These are phyloP conservation scores for Napeogenes inachia DNA, from an alignment of 2,888 invertebrate species.

Conservation along the genomic window DNA sequence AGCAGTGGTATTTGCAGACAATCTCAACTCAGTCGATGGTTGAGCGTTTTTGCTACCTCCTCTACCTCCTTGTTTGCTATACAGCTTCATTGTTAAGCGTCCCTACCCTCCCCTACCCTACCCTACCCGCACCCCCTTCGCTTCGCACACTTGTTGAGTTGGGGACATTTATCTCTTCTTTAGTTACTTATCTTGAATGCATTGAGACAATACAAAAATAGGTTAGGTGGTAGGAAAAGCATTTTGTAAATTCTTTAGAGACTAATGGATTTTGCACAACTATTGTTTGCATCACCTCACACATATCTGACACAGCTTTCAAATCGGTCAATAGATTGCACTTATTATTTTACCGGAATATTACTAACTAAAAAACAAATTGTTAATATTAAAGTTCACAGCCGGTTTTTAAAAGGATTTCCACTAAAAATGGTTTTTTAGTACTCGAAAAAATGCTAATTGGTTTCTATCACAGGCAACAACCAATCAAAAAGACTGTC, in stretches of 20 bases:
- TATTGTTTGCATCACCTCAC: not conserved
- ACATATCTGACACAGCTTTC: not conserved
- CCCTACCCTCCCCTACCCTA: not conserved
- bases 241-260: not conserved
- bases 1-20: slow-evolving; percentile 3
- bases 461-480: too few species aligned
- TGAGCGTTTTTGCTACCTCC: slow-evolving; percentile 25
- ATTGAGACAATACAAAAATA: slow-evolving; percentile 12
- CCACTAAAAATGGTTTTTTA: too few species aligned
- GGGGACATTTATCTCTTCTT: slow-evolving; percentile 11
- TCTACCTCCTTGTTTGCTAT: slow-evolving; percentile 26
- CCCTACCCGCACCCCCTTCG: slow-evolving; percentile 1
- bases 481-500: too few species aligned
- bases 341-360: not conserved
- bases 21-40: slow-evolving; percentile 4
- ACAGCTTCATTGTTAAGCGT: slow-evolving; percentile 16
- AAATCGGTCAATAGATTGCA: not conserved
- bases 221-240: slow-evolving; percentile 8
- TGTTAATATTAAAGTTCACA: too few species aligned
- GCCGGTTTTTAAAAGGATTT: too few species aligned
- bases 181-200: slow-evolving; percentile 5
- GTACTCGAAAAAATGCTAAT: too few species aligned
- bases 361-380: too few species aligned
- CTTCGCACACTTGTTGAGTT: slow-evolving; percentile 23
- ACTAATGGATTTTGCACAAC: not conserved